Base-by-base conservation (phyloP, 1,140 invertebrate species). In the Streblospio benedicti region DNA sequence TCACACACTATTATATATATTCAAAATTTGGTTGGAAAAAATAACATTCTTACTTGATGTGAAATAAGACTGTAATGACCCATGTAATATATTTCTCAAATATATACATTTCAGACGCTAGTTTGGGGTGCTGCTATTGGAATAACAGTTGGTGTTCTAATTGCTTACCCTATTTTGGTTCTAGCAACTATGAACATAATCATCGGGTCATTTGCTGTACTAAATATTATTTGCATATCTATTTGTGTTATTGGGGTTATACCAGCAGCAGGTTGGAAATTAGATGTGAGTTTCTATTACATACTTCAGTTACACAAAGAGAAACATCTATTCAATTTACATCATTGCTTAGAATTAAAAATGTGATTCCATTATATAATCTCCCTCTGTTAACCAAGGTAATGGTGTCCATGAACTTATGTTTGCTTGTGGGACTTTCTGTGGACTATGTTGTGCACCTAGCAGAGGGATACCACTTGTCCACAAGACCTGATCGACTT, bases 371-470 rank as follows among this genome's bases (percentile, higher is more conserved):
- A n/a, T n/a, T n/a, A n/a, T n/a, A n/a, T n/a, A n/a, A n/a, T n/a
- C n/a, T 18, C 14, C 23, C 20, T 23, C 60, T 60, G 54, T 20
- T 60, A 14, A 62, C 64, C 1, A 55, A 73, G 71, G 67, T 71
- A 9, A 45, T 73, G 35, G 71, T 67, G 47, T 73, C 71, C 0
- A 61, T 71, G n/a, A 73, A 71, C 51, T 57, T 72, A 33, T 68
- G 65, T 44, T 63, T 72, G 57, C 67, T 71, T 4, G 69, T 70
- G n/a, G 69, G 71, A 23, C 57, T 72, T 1, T 62, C 71, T 14
- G 68, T 72, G 31, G 71, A 72, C 25, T 71, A 71, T 38, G 66
- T 72, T 18, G 69, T 72, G 1, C 71, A 72, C 55, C 49, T 72
- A 12, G 69, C 69, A 2, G 68, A 72, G 51, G 69, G 67, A 30